Conservation (phyloP, 2,888 invertebrate species). For the Globia sparganii region DNA sequence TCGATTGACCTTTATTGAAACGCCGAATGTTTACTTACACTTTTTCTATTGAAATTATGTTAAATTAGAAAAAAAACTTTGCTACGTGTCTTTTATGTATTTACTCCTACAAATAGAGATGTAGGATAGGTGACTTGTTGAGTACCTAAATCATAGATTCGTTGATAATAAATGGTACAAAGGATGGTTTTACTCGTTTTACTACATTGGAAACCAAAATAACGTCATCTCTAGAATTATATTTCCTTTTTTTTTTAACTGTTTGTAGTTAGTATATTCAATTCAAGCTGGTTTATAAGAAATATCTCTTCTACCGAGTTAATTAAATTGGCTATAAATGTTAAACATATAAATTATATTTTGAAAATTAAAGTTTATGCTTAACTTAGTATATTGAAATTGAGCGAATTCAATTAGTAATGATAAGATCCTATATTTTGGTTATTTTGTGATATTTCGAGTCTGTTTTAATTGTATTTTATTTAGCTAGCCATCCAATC, state of each 20-base stretch:
- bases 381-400: background rate
- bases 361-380: background rate
- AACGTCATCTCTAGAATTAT: slow-evolving; percentile 58
- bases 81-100: slow-evolving; percentile 54
- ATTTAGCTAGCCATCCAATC: background rate
- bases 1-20: slow-evolving; percentile 66
- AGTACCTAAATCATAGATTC: slow-evolving; percentile 18
- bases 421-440: background rate
- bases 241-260: background rate
- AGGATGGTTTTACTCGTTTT: slow-evolving; percentile 4
- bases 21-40: slow-evolving; percentile 67
- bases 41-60: slow-evolving; percentile 35
- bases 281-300: too few species aligned
- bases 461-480: background rate
- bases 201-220: slow-evolving; percentile 27
- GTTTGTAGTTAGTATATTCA: background rate
- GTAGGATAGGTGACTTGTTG: slow-evolving; percentile 34
- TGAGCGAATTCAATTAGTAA: background rate
- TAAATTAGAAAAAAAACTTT: slow-evolving; percentile 33
- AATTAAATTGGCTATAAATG: background rate
- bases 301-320: too few species aligned
- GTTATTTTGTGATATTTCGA: background rate
- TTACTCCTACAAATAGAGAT: slow-evolving; percentile 31
- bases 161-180: background rate
- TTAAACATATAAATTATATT: background rate